phyloP scores from a whole-genome alignment of 1,140 invertebrate genomes.

The Myzus persicae region DNA sequence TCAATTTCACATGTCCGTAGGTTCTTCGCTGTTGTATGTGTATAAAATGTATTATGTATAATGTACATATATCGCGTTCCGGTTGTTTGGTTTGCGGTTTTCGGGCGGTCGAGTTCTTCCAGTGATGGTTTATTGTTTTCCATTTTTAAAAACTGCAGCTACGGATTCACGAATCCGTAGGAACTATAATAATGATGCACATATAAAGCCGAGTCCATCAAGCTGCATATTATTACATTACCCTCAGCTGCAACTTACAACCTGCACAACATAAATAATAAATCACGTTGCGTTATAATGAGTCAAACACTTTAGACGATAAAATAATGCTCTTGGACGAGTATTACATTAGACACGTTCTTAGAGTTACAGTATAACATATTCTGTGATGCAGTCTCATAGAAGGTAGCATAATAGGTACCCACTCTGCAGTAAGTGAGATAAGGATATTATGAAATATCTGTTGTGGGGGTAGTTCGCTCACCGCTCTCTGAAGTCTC shows the following conservation, averaged over 20 bases:
- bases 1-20: slow-evolving; percentile 39
- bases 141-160: background rate
- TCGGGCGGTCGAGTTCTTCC: background rate
- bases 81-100: slow-evolving; percentile 44
- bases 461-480: too few species aligned
- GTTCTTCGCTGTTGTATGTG: background rate
- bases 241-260: background rate
- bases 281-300: background rate
- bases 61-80: background rate
- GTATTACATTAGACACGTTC: background rate
- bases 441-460: too few species aligned
- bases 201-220: background rate
- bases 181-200: background rate
- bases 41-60: background rate
- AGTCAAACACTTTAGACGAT: background rate
- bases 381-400: too few species aligned
- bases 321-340: background rate
- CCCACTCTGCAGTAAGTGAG: too few species aligned
- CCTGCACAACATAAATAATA: background rate
- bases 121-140: background rate
- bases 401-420: too few species aligned
- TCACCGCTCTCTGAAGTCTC: background rate
- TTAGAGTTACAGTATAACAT: too few species aligned
- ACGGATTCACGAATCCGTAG: background rate
- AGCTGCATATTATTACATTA: background rate